Percentiles rank a stretch among this genome's conserved stretches.
Conservation (phyloP, 1,140 invertebrate genomes). For the Galleria mellonella region DNA sequence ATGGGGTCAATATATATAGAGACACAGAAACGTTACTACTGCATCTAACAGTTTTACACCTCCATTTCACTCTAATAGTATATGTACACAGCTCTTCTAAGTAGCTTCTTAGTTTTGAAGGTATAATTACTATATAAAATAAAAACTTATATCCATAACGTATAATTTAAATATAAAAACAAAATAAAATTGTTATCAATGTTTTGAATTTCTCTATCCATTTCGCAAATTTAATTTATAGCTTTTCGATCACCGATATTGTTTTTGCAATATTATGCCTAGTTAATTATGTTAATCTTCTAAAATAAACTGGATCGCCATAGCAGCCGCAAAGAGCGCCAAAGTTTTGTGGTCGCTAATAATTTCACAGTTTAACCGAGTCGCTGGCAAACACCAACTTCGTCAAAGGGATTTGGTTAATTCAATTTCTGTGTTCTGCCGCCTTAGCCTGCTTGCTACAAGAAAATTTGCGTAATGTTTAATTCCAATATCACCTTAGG, state of each 20-base stretch:
- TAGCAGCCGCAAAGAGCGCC: slow-evolving; percentile 16
- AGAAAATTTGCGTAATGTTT: slow-evolving; percentile 40
- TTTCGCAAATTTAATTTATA: background rate
- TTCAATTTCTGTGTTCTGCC: slow-evolving; percentile 39
- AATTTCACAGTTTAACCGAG: slow-evolving; percentile 32
- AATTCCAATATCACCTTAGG: slow-evolving; percentile 30
- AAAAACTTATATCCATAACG: too few species aligned
- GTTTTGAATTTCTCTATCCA: background rate
- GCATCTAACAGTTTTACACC: too few species aligned
- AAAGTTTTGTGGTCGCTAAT: slow-evolving; percentile 23
- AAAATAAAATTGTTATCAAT: too few species aligned
- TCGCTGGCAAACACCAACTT: slow-evolving; percentile 32
- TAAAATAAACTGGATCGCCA: slow-evolving; percentile 17
- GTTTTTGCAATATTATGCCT: background rate
- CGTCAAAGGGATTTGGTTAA: slow-evolving; percentile 42
- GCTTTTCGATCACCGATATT: background rate
- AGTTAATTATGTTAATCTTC: slow-evolving; percentile 14
- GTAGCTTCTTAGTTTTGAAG: too few species aligned
- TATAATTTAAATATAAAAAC: too few species aligned
- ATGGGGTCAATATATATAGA: too few species aligned
- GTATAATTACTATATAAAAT: too few species aligned
- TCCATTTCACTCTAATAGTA: too few species aligned
- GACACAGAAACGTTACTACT: too few species aligned
- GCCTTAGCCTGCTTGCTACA: slow-evolving; percentile 18
- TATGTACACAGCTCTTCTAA: too few species aligned